phyloP scores from a whole-genome alignment of 2,797 vertebrate species.

The Ataeniobius toweri region DNA sequence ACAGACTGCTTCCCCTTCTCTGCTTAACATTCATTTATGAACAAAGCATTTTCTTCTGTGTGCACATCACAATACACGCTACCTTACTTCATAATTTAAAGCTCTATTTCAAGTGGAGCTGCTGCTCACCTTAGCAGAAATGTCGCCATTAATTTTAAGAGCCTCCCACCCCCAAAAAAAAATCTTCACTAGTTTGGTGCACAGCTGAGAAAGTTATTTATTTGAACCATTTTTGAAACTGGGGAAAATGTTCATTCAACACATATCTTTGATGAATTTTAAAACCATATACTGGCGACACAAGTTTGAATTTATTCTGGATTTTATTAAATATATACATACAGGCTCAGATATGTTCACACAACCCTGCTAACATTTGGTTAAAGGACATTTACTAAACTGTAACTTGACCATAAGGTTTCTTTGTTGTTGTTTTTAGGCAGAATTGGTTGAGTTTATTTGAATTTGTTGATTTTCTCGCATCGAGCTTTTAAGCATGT shows the following conservation, averaged over 20 bases:
- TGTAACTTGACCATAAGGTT: background rate
- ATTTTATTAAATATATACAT: background rate
- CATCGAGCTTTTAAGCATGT: background rate
- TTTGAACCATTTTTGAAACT: background rate
- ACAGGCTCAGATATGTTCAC: background rate
- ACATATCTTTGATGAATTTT: background rate
- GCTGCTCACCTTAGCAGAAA: conserved; percentile 60
- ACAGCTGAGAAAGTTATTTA: conserved; percentile 14
- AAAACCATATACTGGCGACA: background rate
- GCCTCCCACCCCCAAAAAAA: conserved; percentile 47
- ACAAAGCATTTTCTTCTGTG: conserved; percentile 54
- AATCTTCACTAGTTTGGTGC: conserved; percentile 47
- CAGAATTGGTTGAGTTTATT: background rate
- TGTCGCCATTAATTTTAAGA: conserved; percentile 61
- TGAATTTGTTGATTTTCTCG: background rate
- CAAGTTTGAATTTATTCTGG: background rate
- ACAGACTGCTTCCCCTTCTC: conserved; percentile 27
- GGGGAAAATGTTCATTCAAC: background rate
- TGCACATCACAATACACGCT: conserved; percentile 42
- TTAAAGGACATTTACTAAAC: background rate
- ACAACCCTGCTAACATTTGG: background rate
- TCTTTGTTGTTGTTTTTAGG: no score
- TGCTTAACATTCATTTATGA: conserved; percentile 58
- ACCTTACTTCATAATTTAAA: conserved; percentile 62
- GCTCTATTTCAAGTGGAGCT: conserved; percentile 44